phyloP scores from a whole-genome alignment of 1,140 invertebrate genomes.

The Caenorhabditis brenneri region DNA sequence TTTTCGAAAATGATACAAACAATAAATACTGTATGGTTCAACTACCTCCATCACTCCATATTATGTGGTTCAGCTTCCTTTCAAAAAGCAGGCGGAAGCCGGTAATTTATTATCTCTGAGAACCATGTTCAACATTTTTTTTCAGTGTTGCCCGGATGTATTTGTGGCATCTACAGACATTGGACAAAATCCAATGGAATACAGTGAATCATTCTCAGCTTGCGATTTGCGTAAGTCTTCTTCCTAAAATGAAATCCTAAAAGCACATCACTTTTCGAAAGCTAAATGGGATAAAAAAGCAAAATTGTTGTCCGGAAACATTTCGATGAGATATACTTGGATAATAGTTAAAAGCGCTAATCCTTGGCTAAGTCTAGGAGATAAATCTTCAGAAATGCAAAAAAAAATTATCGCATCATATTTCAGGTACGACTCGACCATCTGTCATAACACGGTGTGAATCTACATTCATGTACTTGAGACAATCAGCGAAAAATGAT shows the following conservation, averaged over 20 bases:
- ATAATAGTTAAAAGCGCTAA: background rate
- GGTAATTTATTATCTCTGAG: background rate
- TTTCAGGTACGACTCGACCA: background rate
- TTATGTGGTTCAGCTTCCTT: background rate
- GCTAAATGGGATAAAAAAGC: background rate
- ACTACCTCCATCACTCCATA: background rate
- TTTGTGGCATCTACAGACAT: background rate
- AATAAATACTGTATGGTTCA: conserved; percentile 31
- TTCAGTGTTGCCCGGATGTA: conserved; percentile 25
- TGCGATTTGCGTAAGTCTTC: conserved; percentile 31
- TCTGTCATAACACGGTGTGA: background rate
- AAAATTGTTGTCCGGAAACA: background rate
- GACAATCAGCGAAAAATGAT: background rate
- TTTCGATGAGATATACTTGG: background rate
- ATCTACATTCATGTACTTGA: background rate
- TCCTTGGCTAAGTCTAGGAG: background rate
- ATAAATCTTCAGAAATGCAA: background rate
- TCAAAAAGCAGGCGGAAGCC: background rate
- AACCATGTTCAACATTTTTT: background rate
- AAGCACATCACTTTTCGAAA: conserved; percentile 1
- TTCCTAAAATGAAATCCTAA: background rate
- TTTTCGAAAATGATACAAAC: background rate
- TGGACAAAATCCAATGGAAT: background rate
- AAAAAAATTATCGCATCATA: background rate
- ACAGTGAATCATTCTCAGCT: conserved; percentile 10